These are phyloP conservation scores for Tetragonula clypearis DNA, from an alignment of 1,140 invertebrate species.

Conservation along the genomic window DNA sequence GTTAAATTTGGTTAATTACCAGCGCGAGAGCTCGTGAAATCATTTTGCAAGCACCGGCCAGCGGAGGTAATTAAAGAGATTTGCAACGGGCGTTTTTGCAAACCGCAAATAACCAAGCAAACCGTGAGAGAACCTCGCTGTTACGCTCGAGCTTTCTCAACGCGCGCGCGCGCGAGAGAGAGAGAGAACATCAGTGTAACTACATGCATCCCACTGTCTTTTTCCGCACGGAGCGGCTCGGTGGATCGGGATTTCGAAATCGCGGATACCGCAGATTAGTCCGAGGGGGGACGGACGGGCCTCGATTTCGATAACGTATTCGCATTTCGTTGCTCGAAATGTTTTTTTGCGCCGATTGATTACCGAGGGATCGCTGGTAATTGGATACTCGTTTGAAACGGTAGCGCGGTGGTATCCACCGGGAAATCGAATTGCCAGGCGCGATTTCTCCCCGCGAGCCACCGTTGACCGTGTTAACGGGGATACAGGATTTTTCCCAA, in stretches of 20 bases:
- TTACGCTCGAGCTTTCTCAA: conserved; percentile 29
- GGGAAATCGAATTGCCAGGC: not conserved
- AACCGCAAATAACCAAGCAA: conserved; percentile 58
- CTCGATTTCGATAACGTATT: conserved; percentile 35
- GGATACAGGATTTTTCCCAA: not conserved
- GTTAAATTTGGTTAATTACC: conserved; percentile 41
- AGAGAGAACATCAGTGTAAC: not conserved
- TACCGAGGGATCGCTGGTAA: not conserved
- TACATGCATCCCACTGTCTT: not conserved
- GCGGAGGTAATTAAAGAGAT: conserved; percentile 58
- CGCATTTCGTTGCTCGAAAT: conserved; percentile 2
- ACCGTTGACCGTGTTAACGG: not conserved
- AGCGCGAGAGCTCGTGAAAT: conserved; percentile 7
- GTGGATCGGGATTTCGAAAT: conserved; percentile 55
- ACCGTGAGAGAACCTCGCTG: conserved; percentile 56
- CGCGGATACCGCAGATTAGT: conserved; percentile 49
- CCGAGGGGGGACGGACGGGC: not conserved
- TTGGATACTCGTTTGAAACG: not conserved
- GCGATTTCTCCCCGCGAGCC: not conserved
- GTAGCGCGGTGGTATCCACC: not conserved
- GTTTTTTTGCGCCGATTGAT: conserved; percentile 27
- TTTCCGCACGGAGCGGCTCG: not conserved
- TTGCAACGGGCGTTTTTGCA: conserved; percentile 59
- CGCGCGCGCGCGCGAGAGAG: not conserved
- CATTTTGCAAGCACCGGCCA: not conserved